Evolutionary conservation across 2,888 invertebrate genomes (phyloP).

Genomic region (Pomacea canaliculata): DNA sequence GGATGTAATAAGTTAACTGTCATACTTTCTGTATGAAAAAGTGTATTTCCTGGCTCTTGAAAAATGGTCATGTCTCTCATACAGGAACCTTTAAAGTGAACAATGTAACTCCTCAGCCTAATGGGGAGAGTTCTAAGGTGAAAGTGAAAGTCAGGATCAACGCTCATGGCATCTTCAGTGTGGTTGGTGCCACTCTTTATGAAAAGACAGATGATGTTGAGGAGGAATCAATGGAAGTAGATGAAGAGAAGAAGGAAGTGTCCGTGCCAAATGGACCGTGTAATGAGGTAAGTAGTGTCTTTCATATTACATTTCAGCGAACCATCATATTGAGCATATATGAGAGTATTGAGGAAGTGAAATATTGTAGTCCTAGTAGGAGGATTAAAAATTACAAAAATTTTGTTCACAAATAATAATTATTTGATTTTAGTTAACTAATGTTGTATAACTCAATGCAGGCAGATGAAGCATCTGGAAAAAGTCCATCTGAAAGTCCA

Average conservation of each 20-base stretch:
- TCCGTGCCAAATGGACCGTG: background rate
- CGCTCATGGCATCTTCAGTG: conserved; percentile 90
- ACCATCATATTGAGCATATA: background rate
- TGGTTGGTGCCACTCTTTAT: conserved; percentile 82
- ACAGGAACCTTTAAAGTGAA: conserved; percentile 70
- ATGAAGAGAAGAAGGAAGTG: conserved; percentile 29
- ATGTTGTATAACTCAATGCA: too few species aligned
- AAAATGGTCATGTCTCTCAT: background rate
- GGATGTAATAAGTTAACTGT: too few species aligned
- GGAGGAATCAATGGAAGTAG: conserved; percentile 42
- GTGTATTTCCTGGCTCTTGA: background rate
- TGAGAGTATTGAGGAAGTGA: too few species aligned
- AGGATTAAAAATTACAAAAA: too few species aligned
- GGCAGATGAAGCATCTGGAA: too few species aligned
- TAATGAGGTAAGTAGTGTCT: background rate
- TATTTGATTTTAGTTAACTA: too few species aligned
- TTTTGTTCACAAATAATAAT: too few species aligned
- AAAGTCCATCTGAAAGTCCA: too few species aligned
- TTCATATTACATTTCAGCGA: background rate
- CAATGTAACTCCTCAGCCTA: conserved; percentile 82
- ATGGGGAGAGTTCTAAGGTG: conserved; percentile 93
- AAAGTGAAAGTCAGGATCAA: conserved; percentile 96
- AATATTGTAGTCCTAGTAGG: too few species aligned
- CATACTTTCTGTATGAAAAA: background rate
- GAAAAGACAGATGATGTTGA: conserved; percentile 63